Percentiles rank a stretch among this genome's conserved stretches.
Evolutionary conservation across 2,797 vertebrate genomes (phyloP).

Genomic region (Syndactyla subalaris): DNA sequence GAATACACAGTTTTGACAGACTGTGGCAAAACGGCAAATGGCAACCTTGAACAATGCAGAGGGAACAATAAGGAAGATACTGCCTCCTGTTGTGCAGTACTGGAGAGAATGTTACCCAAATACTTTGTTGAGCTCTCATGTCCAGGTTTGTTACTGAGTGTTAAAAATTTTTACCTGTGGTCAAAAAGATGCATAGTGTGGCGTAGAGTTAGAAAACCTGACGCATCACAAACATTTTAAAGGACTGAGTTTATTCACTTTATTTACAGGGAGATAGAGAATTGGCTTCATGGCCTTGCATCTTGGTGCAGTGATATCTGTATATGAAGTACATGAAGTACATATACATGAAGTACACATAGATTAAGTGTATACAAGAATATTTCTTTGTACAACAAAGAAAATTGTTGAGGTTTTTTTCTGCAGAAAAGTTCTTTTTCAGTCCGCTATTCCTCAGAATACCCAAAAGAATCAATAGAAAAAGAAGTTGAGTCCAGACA

Average conservation of each 20-base stretch:
- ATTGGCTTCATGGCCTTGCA: background rate
- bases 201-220: background rate
- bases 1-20: background rate
- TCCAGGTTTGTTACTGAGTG: background rate
- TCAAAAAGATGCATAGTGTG: background rate
- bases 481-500: background rate
- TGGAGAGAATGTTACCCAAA: background rate
- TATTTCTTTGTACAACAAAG: background rate
- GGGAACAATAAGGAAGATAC: background rate
- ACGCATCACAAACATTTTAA: background rate
- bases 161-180: background rate
- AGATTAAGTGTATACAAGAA: background rate
- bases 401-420: background rate
- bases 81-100: background rate
- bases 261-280: background rate
- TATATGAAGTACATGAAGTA: background rate
- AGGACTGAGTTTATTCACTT: background rate
- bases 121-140: background rate
- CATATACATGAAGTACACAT: background rate
- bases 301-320: background rate
- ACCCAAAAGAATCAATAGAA: background rate
- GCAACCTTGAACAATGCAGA: background rate
- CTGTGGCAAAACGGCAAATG: background rate
- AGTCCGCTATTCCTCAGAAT: background rate
- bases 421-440: background rate